Evolutionary conservation across 2,797 vertebrate genomes (phyloP), one percentile per base, ranked within the genome.

Genomic region (Girardinus metallicus): DNA sequence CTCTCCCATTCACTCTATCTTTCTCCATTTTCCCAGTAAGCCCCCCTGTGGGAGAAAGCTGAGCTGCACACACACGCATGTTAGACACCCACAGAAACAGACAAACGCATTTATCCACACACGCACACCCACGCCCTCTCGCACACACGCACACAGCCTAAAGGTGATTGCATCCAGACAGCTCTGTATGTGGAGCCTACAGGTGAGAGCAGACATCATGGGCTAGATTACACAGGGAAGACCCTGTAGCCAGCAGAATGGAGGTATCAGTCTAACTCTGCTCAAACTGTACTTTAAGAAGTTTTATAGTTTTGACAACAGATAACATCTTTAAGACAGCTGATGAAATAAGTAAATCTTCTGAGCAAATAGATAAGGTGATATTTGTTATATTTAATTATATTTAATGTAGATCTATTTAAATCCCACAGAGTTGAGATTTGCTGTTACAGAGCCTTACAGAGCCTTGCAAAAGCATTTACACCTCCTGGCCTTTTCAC

Each of bases 81-180:
- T 70, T 78, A 75, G 82, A 81, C n/a, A 21, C 79, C 85, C 89
- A 84, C 86, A 89, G 80, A 86, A 80, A 75, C 43, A 89, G 81
- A 86, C 83, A 89, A 88, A 89, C 80, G 85, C 79, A 82, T 88
- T 85, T 79, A 90, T n/a, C 75, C 81, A 64, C 76, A 80, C 82
- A 77, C 77, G 77, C 77, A n/a, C 78, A 16, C 5, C 4, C 53
- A 83, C 21, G 47, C 16, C 21, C 79, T 91, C 86, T 82, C 79
- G 74, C 83, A 80, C 76, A 78, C 78, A 2, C 78, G 87, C 34
- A 23, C 71, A 62, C 82, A 85, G 92, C 89, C 91, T 83, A 60
- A 66, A 91, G 92, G 93, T 92, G 91, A 94, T 89, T 88, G 89
- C 78, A 77, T 88, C 71, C 78, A 82, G 83, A 84, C 87, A 78